phyloP scores from a whole-genome alignment of 1,140 invertebrate species.

The Drosophila trapezifrons region DNA sequence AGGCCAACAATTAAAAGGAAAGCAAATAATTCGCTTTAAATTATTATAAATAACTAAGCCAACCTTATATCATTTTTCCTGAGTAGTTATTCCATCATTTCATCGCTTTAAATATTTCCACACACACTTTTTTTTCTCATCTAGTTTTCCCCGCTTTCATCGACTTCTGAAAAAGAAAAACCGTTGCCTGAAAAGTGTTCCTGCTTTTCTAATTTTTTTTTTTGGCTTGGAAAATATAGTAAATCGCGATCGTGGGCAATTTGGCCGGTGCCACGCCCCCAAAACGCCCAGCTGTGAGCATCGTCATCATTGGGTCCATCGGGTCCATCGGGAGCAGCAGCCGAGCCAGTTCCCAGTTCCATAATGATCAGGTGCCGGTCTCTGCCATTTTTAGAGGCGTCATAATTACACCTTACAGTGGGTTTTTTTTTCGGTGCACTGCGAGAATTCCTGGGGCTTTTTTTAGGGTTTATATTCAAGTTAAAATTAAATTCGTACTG shows the following conservation, averaged over 20 bases:
- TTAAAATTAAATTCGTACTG: no score
- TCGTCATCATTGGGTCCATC: slow-evolving; percentile 6
- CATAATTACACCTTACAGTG: slow-evolving; percentile 69
- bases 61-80: background rate
- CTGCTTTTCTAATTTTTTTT: background rate
- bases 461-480: no score
- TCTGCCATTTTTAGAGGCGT: slow-evolving; percentile 47
- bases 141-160: background rate
- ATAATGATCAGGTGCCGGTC: slow-evolving; percentile 38
- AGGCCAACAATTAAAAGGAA: background rate
- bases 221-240: slow-evolving; percentile 3
- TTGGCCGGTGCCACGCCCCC: slow-evolving; percentile 15
- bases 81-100: no score
- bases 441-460: no score
- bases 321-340: slow-evolving; percentile 3
- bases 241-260: slow-evolving; percentile 26
- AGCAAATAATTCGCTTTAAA: background rate
- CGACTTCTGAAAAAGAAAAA: background rate
- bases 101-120: no score
- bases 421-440: slow-evolving; percentile 10
- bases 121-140: background rate
- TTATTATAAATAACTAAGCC: background rate
- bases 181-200: background rate
- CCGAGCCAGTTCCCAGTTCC: slow-evolving; percentile 24
- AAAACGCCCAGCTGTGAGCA: slow-evolving; percentile 10